These are phyloP conservation scores for Marcusenius ussheri DNA, from an alignment of 2,113 vertebrate genomes.

Conservation along the genomic window DNA sequence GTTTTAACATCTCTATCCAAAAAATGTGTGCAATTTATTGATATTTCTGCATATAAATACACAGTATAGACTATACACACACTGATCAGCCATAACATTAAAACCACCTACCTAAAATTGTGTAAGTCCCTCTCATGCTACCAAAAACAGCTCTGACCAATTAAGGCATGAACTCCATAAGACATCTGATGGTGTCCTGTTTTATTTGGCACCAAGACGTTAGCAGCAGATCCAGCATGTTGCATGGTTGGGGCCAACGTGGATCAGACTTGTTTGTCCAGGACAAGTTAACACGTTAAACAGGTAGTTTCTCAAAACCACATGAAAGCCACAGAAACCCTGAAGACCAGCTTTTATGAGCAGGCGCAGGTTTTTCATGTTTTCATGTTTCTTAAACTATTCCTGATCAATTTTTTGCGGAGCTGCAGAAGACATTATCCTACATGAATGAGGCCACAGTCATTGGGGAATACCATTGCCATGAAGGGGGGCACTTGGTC, in stretches of 20 bases:
- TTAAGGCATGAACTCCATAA: neutral
- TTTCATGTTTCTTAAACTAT: neutral
- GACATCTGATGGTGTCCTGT: neutral
- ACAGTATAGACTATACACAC: neutral
- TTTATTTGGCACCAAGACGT: neutral
- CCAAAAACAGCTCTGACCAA: neutral
- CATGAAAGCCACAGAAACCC: too few species aligned
- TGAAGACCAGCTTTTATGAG: too few species aligned
- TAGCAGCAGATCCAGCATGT: neutral
- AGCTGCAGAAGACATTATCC: neutral
- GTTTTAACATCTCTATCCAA: constrained; percentile 42
- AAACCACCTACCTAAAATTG: neutral
- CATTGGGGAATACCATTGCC: neutral
- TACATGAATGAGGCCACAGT: neutral
- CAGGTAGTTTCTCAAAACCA: neutral
- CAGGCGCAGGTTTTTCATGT: too few species aligned
- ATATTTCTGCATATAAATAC: neutral
- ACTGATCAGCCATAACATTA: neutral
- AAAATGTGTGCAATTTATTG: constrained; percentile 31
- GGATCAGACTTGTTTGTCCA: neutral
- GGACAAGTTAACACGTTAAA: neutral
- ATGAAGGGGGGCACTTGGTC: neutral
- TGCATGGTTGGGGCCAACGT: neutral
- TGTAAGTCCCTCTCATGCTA: neutral
- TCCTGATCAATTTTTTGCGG: neutral